These are phyloP conservation scores for Xerus rutilus DNA, from an alignment of 2,797 vertebrate genomes.

Conservation along the genomic window DNA sequence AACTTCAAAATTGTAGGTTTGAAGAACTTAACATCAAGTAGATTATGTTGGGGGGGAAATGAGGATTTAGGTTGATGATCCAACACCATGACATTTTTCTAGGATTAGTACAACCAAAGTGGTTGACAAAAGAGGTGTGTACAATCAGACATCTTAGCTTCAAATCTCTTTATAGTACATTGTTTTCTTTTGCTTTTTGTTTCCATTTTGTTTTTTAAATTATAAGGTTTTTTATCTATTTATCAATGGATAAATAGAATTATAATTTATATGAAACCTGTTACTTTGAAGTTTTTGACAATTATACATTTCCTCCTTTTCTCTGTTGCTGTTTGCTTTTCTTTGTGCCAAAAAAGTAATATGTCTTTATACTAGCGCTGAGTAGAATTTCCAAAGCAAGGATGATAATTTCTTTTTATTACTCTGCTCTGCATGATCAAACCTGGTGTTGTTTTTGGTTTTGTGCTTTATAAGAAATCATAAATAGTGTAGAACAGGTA, in stretches of 20 bases:
- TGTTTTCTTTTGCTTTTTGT: slow-evolving; percentile 47
- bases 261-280: background rate
- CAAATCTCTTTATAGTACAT: background rate
- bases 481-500: background rate
- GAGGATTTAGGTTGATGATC: background rate
- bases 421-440: background rate
- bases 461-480: slow-evolving; percentile 48
- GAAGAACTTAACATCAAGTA: background rate
- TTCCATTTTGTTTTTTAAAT: slow-evolving; percentile 53
- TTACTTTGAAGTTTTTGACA: slow-evolving; percentile 32
- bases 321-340: slow-evolving; percentile 49
- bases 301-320: background rate
- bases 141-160: background rate
- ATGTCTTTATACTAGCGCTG: background rate
- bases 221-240: background rate
- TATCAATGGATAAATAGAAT: slow-evolving; percentile 57
- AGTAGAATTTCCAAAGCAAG: slow-evolving; percentile 29
- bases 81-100: background rate
- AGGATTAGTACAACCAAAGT: background rate
- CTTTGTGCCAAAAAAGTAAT: background rate
- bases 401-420: background rate
- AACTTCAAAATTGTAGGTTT: slow-evolving; percentile 52
- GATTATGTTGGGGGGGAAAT: background rate
- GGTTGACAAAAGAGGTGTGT: background rate
- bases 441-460: slow-evolving; percentile 47